A percentile compares a stretch with the other conserved stretches of the same genome.
These are phyloP conservation scores for Littorina saxatilis DNA, from an alignment of 1,140 invertebrate genomes.

Conservation along the genomic window DNA sequence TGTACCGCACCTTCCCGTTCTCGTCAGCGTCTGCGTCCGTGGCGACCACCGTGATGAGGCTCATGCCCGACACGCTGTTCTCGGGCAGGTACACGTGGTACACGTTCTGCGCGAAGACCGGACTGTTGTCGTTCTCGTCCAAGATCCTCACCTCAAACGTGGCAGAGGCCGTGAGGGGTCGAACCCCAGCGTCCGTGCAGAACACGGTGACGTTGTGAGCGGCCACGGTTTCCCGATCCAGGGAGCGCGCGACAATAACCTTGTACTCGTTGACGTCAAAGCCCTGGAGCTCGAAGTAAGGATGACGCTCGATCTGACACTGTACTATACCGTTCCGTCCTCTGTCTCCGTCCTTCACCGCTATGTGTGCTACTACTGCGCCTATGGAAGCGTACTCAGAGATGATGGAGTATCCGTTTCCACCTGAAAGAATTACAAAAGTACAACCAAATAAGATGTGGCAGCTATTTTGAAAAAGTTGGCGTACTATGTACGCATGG, in stretches of 20 bases:
- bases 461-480: too few species aligned
- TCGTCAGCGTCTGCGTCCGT: conserved; percentile 89
- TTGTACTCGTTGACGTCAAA: conserved; percentile 67
- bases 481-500: too few species aligned
- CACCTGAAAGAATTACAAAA: neutral
- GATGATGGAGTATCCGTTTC: conserved; percentile 46
- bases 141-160: conserved; percentile 87
- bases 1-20: conserved; percentile 55
- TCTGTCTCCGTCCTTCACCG: conserved; percentile 62
- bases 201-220: conserved; percentile 87
- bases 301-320: conserved; percentile 51
- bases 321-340: conserved; percentile 63
- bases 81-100: conserved; percentile 57
- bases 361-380: conserved; percentile 63
- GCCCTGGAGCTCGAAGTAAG: conserved; percentile 63
- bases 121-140: conserved; percentile 94
- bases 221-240: conserved; percentile 87
- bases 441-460: too few species aligned
- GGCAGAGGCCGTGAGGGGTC: conserved; percentile 84
- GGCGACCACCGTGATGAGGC: conserved; percentile 83
- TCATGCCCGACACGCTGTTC: conserved; percentile 60
- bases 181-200: conserved; percentile 87
- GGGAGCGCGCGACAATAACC: conserved; percentile 75
- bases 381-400: conserved; percentile 62
- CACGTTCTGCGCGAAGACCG: conserved; percentile 80